Conservation (phyloP, 2,888 invertebrate species). For the Pyrrhosoma nymphula region DNA sequence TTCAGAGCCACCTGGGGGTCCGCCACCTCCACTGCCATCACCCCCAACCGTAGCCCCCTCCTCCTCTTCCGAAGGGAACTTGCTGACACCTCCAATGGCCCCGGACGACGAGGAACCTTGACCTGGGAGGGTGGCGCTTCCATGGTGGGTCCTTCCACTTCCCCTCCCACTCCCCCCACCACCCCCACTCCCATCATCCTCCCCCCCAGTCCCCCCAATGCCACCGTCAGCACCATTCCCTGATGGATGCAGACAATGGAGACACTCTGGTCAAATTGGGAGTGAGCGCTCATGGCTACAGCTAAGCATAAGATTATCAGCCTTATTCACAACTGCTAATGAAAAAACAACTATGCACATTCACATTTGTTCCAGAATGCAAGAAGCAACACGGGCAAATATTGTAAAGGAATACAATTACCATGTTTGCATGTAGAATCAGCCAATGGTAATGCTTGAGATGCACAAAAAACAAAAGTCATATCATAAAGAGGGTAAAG, state of each 20-base stretch:
- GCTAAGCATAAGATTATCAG: slow-evolving; percentile 62
- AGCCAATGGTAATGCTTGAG: slow-evolving; percentile 54
- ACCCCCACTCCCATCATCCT: slow-evolving; percentile 75
- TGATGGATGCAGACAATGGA: slow-evolving; percentile 37
- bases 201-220: slow-evolving; percentile 72
- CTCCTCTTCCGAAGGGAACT: slow-evolving; percentile 87
- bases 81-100: slow-evolving; percentile 77
- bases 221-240: slow-evolving; percentile 67
- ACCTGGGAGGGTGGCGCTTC: slow-evolving; percentile 85
- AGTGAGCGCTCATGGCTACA: not conserved
- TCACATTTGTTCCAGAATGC: not conserved
- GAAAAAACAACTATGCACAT: slow-evolving; percentile 33
- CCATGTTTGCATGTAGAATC: slow-evolving; percentile 53
- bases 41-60: slow-evolving; percentile 38
- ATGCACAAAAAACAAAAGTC: slow-evolving; percentile 58
- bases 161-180: slow-evolving; percentile 79
- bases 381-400: slow-evolving; percentile 24
- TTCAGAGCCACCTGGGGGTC: slow-evolving; percentile 81
- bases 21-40: slow-evolving; percentile 71
- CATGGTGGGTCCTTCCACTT: slow-evolving; percentile 81
- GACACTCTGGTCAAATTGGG: slow-evolving; percentile 48
- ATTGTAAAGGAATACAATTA: slow-evolving; percentile 59
- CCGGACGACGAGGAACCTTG: slow-evolving; percentile 76
- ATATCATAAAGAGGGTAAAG: slow-evolving; percentile 34
- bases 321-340: slow-evolving; percentile 51